Evolutionary conservation across 2,797 vertebrate genomes (phyloP).

Genomic region (Thaleichthys pacificus): DNA sequence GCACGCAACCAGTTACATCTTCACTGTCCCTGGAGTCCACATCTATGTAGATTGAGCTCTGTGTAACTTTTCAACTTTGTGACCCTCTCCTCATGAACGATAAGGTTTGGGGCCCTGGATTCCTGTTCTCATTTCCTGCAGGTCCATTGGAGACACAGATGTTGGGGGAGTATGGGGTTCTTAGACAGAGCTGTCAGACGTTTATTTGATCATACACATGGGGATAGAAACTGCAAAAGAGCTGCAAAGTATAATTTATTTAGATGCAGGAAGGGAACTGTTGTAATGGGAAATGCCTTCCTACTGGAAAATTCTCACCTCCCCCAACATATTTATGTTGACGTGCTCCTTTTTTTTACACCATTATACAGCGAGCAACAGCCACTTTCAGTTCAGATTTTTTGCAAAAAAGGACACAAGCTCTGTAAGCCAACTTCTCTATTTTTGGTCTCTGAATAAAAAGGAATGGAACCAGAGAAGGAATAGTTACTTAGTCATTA

Average conservation of each 20-base stretch:
- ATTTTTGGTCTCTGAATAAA: not conserved
- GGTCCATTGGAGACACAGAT: conserved; percentile 51
- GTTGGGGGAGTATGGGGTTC: conserved; percentile 39
- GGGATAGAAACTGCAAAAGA: conserved; percentile 37
- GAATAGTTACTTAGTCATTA: conserved; percentile 10
- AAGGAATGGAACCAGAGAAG: not conserved
- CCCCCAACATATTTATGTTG: not conserved
- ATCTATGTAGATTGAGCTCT: conserved; percentile 22
- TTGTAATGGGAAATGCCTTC: not conserved
- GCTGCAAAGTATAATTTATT: conserved; percentile 23
- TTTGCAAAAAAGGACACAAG: too few relatives aligned
- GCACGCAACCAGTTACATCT: too few relatives aligned
- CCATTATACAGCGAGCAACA: too few relatives aligned
- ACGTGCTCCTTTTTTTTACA: too few relatives aligned
- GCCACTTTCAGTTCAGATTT: too few relatives aligned
- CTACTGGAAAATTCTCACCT: not conserved
- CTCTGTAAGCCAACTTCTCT: not conserved
- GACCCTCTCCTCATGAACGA: conserved; percentile 41
- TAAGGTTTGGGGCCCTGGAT: conserved; percentile 38
- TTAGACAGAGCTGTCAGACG: conserved; percentile 18
- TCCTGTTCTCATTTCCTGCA: conserved; percentile 41
- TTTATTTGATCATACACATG: conserved; percentile 27
- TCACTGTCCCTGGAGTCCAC: conserved; percentile 10
- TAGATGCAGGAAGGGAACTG: not conserved
- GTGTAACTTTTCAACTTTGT: conserved; percentile 33